These are phyloP conservation scores for Watsonalla binaria DNA, from an alignment of 2,888 invertebrate species.

Conservation along the genomic window DNA sequence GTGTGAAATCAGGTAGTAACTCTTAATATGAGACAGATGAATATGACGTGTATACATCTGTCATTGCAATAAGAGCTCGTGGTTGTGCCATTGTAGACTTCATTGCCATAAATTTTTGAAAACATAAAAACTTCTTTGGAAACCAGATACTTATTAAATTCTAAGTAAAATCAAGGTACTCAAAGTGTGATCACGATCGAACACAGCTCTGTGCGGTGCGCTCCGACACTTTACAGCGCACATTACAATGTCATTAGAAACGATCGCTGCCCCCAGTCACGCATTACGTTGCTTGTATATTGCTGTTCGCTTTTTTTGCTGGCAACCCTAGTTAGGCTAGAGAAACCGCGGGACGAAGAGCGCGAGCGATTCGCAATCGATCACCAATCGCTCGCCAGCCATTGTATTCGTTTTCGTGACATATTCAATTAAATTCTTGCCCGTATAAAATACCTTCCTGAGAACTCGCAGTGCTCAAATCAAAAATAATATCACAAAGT, in stretches of 20 bases:
- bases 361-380: not conserved
- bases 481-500: no score
- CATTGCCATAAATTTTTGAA: no score
- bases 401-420: no score
- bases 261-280: constrained; percentile 45
- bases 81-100: no score
- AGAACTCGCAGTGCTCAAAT: no score
- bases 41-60: no score
- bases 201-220: constrained; percentile 7
- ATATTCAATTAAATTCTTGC: no score
- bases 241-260: constrained; percentile 59
- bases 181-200: constrained; percentile 15
- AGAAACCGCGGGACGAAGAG: constrained; percentile 13
- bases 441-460: no score
- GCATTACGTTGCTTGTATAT: constrained; percentile 48
- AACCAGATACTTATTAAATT: not conserved
- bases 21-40: no score
- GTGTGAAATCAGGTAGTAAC: no score
- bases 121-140: not conserved
- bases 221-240: constrained; percentile 16
- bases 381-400: no score
- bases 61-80: no score
- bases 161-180: constrained; percentile 3
- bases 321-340: constrained; percentile 35
- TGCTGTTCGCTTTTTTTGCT: constrained; percentile 37